Base-by-base conservation (phyloP, 2,888 invertebrate species). In the Nomada flava region DNA sequence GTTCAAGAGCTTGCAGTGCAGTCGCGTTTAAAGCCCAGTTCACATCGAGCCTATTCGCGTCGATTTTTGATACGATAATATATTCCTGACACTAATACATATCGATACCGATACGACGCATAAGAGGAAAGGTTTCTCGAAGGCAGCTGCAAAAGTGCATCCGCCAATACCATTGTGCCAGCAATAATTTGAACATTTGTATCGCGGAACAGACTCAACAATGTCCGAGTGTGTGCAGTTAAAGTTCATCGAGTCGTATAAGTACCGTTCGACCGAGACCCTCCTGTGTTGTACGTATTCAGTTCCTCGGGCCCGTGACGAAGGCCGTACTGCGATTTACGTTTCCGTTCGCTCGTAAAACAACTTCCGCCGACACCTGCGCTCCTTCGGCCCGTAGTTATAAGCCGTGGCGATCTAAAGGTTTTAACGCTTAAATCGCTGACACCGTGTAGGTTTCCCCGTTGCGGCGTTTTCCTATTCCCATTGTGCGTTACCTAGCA, bases 351-450 rank as follows among this genome's bases (percentile, higher is more conserved):
- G 76, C 82, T 88, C 84, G 82, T 88, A 79, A 88, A 87, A 82
- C 81, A 71, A 81, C 86, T 88, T 87, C 87, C 88, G 86, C 77
- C 74, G 84, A 88, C 88, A 88, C 86, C 87, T 88, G 86, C 69
- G 81, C 64, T 69, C 64, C 63, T 69, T 65, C 47, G 50, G 63
- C 18, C 62, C 71, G 76, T 71, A 59, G 78, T 86, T 87, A 84
- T 70, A 79, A 79, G 62, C 88, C 88, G 73, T 83, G 78, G 69
- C 80, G 82, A 73, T 55, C 20, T 23, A 55, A n/a, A 29, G 60
- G 55, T 57, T 74, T 69, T 1, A 36, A 53, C 76, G 50, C 69
- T 79, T 70, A 77, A 80, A 86, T 82, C 77, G 60, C 71, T 59
- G 69, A 26, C 62, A 53, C n/a, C 2, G 20, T 50, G 36, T 18